Evolutionary conservation across 1,140 invertebrate species (phyloP).

Genomic region (Neotoxoptera formosana): DNA sequence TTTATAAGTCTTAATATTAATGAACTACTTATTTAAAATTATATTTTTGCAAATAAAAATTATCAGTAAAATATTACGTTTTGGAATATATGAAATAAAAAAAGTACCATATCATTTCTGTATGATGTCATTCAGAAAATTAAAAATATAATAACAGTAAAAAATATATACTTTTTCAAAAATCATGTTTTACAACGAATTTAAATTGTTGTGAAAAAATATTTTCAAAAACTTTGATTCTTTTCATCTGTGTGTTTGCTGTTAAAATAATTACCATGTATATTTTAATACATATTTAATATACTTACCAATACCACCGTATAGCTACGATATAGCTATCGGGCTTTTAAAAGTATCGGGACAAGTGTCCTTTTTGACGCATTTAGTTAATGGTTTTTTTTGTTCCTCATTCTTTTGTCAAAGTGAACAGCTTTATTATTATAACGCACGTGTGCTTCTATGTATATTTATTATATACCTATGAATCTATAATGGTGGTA

Average conservation of each 20-base stretch:
- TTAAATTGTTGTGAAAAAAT: neutral
- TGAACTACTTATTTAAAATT: too few relatives aligned
- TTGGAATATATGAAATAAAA: too few relatives aligned
- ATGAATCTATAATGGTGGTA: neutral
- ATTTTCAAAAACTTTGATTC: neutral
- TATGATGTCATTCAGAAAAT: too few relatives aligned
- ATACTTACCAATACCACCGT: neutral
- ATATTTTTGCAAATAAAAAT: too few relatives aligned
- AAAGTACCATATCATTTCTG: too few relatives aligned
- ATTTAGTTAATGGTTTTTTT: conserved; percentile 3
- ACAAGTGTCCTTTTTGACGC: neutral
- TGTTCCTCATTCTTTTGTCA: neutral
- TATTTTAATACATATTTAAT: too few relatives aligned
- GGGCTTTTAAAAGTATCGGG: neutral
- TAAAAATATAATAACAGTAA: neutral
- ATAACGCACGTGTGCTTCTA: neutral
- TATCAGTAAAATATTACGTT: too few relatives aligned
- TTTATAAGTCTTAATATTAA: too few relatives aligned
- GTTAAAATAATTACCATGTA: neutral
- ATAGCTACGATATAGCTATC: neutral
- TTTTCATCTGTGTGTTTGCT: neutral
- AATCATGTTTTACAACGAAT: neutral
- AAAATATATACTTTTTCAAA: neutral
- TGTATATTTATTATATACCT: neutral
- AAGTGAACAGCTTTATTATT: neutral